Conservation (phyloP, 2,888 invertebrate genomes). For the Andrena flavipes region DNA sequence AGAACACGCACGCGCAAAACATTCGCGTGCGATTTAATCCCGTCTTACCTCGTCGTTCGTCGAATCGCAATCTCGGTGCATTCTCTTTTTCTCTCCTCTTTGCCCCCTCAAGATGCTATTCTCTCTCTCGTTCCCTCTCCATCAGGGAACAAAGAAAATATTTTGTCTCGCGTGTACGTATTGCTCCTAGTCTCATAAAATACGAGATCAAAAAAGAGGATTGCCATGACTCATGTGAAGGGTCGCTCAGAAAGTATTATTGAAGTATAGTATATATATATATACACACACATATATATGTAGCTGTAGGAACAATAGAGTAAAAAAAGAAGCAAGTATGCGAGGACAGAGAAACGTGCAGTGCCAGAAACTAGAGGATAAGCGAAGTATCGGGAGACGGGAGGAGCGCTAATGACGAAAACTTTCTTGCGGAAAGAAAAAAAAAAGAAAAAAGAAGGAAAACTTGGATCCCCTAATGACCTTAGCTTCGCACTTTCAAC, state of each 20-base stretch:
- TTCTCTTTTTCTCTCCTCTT: background rate
- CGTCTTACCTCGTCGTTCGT: slow-evolving; percentile 13
- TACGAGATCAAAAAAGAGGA: slow-evolving; percentile 47
- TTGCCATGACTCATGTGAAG: slow-evolving; percentile 43
- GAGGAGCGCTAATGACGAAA: slow-evolving; percentile 16
- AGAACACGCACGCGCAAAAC: background rate
- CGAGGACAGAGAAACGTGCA: slow-evolving; percentile 17
- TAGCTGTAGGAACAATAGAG: slow-evolving; percentile 33
- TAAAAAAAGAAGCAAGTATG: slow-evolving; percentile 16
- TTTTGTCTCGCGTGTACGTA: slow-evolving; percentile 32
- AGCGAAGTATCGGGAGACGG: slow-evolving; percentile 24
- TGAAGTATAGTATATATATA: slow-evolving; percentile 29
- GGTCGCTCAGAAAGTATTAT: slow-evolving; percentile 62
- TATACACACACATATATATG: background rate
- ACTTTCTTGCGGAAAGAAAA: background rate
- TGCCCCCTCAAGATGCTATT: background rate
- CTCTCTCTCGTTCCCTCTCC: slow-evolving; percentile 13
- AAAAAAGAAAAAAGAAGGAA: background rate
- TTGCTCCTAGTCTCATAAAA: slow-evolving; percentile 61
- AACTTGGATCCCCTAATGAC: background rate
- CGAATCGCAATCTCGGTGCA: slow-evolving; percentile 2
- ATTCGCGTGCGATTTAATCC: slow-evolving; percentile 12
- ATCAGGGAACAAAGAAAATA: slow-evolving; percentile 7
- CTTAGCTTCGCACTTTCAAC: background rate
- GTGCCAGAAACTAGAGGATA: slow-evolving; percentile 39